Percentiles rank a stretch among this genome's conserved stretches.
phyloP scores from a whole-genome alignment of 2,888 invertebrate genomes.

The Alloscopus bannaensis region DNA sequence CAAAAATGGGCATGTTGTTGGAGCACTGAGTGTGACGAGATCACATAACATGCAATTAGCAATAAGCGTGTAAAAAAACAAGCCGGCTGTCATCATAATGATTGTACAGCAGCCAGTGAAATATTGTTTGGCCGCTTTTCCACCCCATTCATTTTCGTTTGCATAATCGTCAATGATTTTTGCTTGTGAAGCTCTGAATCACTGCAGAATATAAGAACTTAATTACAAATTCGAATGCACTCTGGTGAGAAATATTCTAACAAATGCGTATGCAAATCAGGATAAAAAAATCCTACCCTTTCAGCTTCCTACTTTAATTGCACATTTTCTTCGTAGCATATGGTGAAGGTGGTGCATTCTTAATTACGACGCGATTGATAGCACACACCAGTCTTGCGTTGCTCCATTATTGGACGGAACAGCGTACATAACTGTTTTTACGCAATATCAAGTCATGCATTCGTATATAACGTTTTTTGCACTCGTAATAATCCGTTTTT shows the following conservation, averaged over 20 bases:
- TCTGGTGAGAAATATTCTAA: no score
- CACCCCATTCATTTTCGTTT: conserved; percentile 5
- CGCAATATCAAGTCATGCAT: conserved; percentile 17
- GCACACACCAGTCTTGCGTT: background rate
- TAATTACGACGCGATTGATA: background rate
- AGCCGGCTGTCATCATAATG: conserved; percentile 15
- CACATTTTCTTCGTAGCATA: conserved; percentile 12
- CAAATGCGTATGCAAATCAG: no score
- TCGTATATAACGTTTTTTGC: background rate
- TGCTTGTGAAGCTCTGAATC: background rate
- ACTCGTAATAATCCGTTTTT: no score
- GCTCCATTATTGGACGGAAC: background rate
- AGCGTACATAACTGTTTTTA: conserved; percentile 5
- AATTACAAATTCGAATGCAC: background rate
- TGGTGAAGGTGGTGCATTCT: background rate
- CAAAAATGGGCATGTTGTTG: background rate
- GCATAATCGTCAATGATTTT: background rate
- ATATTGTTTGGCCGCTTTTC: no score
- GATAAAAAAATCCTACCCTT: background rate
- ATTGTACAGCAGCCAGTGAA: no score
- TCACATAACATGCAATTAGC: no score
- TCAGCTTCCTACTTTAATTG: conserved; percentile 18
- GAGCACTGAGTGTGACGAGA: no score
- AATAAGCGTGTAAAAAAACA: background rate
- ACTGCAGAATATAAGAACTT: background rate